phyloP scores from a whole-genome alignment of 1,140 invertebrate species.

The Catajapyx aquilonaris region DNA sequence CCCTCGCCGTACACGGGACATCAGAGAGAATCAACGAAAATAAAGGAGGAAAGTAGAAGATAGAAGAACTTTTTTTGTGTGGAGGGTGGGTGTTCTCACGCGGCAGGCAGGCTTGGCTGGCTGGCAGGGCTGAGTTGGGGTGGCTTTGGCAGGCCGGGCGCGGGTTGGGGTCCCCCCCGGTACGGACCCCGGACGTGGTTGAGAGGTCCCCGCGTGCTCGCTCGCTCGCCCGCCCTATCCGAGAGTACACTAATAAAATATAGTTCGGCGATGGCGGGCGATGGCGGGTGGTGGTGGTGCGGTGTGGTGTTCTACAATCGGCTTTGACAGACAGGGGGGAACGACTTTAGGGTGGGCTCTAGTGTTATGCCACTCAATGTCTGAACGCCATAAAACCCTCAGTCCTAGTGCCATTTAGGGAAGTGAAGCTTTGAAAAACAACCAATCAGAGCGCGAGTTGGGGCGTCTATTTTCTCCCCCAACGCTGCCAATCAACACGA shows the following conservation, averaged over 20 bases:
- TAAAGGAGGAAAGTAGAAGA: no score
- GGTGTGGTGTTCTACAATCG: constrained; percentile 9
- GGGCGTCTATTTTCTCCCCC: constrained; percentile 14
- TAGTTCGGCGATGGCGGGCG: constrained; percentile 15
- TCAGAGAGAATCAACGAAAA: no score
- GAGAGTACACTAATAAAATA: constrained; percentile 12
- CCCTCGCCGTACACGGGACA: no score
- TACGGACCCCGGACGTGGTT: background rate
- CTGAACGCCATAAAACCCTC: constrained; percentile 21
- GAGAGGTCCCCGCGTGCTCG: constrained; percentile 11
- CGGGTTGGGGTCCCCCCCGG: no score
- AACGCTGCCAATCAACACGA: constrained; percentile 15
- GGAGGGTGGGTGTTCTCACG: no score
- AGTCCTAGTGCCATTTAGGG: constrained; percentile 19
- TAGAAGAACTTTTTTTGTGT: no score
- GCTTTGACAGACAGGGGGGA: constrained; percentile 15
- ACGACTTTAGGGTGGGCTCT: constrained; percentile 15
- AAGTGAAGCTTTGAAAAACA: constrained; percentile 15
- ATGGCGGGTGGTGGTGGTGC: no score
- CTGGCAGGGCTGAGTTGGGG: no score
- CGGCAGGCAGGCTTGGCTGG: no score
- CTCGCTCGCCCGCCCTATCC: constrained; percentile 16
- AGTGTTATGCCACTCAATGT: constrained; percentile 18
- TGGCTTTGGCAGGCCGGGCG: no score
- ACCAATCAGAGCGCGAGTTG: constrained; percentile 16